Evolutionary conservation across 2,888 invertebrate species (phyloP), one percentile per base, ranked within the genome.

Genomic region (Cheilosia vernalis): DNA sequence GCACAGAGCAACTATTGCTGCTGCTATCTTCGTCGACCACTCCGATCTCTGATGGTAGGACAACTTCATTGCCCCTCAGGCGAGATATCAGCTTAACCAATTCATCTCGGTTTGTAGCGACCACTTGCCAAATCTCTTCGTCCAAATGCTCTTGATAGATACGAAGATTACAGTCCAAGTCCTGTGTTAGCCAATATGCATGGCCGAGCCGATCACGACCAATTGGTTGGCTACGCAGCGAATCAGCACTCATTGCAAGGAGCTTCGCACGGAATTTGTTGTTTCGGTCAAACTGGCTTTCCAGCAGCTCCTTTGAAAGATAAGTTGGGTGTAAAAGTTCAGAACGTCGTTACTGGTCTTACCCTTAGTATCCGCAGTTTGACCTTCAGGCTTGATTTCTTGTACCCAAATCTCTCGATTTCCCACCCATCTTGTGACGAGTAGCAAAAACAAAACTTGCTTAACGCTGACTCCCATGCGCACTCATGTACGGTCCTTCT

Each of bases 61-160:
- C 94, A 27, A 94, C 93, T 81, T 95, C 94, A 89, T 96, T 96
- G 19, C 95, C 96, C 72, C 95, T 95, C 66, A 98, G 92, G 87
- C 95, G 94, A 53, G 93, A 93, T 90, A 98, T 97, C 42, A 98
- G 93, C 89, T 94, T 94, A 9, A 96, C 95, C 88, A 99, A 93
- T 88, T 97, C 97, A 88, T 96, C 96, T 87, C 97, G 93, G 93
- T 95, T 95, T 91, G 98, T 96, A 85, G 98, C 98, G 85, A 98
- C 96, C 56, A 98, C 94, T 90, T 96, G 95, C 98, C 98, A 98
- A 15, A 97, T 97, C 91, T 99, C 98, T 90, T 99, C 99, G 92
- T 99, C 99, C 87, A 96, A 95, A 90, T 99, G 98, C 92, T 99
- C 99, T 90, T 96, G 95, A 92, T 98, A 99, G 58, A 99, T 95